phyloP scores from a whole-genome alignment of 2,797 vertebrate species.

The Acanthurus lineatus region DNA sequence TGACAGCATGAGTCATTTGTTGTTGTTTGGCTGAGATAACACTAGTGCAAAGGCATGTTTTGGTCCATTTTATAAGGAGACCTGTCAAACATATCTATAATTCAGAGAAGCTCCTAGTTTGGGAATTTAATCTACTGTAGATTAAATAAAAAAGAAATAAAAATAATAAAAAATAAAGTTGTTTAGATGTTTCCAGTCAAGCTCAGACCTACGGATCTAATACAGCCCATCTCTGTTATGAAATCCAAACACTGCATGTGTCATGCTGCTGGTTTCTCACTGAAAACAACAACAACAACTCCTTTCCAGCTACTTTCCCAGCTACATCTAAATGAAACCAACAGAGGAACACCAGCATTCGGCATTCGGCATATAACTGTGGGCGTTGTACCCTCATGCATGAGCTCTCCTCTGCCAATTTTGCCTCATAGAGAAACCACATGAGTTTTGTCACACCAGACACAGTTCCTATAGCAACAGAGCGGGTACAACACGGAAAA shows the following conservation, averaged over 20 bases:
- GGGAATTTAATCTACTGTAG: neutral
- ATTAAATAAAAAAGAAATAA: neutral
- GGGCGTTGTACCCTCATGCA: conserved; percentile 65
- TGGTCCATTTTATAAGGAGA: conserved; percentile 30
- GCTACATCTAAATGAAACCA: conserved; percentile 8
- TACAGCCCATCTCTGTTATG: conserved; percentile 15
- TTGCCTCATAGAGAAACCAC: conserved; percentile 61
- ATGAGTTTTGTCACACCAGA: conserved; percentile 73
- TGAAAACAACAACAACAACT: conserved; percentile 24
- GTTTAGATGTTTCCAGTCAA: conserved; percentile 7
- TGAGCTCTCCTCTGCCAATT: conserved; percentile 54
- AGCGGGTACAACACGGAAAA: conserved; percentile 64
- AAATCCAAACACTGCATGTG: conserved; percentile 27
- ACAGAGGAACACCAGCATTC: conserved; percentile 35
- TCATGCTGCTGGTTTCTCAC: conserved; percentile 7
- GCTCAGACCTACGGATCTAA: conserved; percentile 12
- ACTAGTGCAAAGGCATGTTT: conserved; percentile 15
- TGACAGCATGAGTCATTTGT: conserved; percentile 41
- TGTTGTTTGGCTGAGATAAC: conserved; percentile 30
- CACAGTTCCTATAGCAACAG: conserved; percentile 81
- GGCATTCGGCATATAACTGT: conserved; percentile 63
- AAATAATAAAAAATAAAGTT: neutral
- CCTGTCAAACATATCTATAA: conserved; percentile 13
- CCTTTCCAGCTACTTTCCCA: conserved; percentile 14
- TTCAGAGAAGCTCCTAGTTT: neutral